These are phyloP conservation scores for Scaptomyza flava DNA, from an alignment of 2,888 invertebrate genomes.

Conservation along the genomic window DNA sequence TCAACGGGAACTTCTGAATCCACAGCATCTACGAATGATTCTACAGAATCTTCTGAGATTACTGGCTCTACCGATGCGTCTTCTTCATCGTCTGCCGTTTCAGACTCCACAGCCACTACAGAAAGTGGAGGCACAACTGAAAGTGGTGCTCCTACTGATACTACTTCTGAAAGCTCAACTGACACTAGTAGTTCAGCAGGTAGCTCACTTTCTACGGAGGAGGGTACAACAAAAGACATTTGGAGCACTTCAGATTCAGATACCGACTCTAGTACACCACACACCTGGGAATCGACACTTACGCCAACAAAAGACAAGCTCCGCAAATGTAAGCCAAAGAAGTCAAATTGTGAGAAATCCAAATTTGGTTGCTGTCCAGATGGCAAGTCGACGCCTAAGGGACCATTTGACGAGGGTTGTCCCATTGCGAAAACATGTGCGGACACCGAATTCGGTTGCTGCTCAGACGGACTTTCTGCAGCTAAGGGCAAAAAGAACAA, in stretches of 20 bases:
- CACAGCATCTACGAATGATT: neutral
- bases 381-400: constrained; percentile 90
- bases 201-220: constrained; percentile 64
- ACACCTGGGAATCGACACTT: constrained; percentile 85
- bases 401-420: constrained; percentile 93
- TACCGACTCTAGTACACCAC: constrained; percentile 85
- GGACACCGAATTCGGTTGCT: constrained; percentile 91
- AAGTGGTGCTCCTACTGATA: constrained; percentile 40
- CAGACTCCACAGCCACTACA: constrained; percentile 32
- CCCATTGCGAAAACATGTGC: constrained; percentile 90
- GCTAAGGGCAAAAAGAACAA: constrained; percentile 88
- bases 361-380: constrained; percentile 95
- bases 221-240: constrained; percentile 80
- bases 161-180: constrained; percentile 44
- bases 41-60: constrained; percentile 8
- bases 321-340: constrained; percentile 86
- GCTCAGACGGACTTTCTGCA: constrained; percentile 92
- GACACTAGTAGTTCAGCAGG: constrained; percentile 63
- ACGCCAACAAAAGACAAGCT: constrained; percentile 84
- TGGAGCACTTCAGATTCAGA: constrained; percentile 80
- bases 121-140: constrained; percentile 46
- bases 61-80: constrained; percentile 20
- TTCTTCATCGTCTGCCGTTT: constrained; percentile 22
- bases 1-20: constrained; percentile 12
- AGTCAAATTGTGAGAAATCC: constrained; percentile 86